A percentile compares a stretch with the other conserved stretches of the same genome.
Evolutionary conservation across 2,797 vertebrate genomes (phyloP).

Genomic region (Neopelma chrysocephalum): DNA sequence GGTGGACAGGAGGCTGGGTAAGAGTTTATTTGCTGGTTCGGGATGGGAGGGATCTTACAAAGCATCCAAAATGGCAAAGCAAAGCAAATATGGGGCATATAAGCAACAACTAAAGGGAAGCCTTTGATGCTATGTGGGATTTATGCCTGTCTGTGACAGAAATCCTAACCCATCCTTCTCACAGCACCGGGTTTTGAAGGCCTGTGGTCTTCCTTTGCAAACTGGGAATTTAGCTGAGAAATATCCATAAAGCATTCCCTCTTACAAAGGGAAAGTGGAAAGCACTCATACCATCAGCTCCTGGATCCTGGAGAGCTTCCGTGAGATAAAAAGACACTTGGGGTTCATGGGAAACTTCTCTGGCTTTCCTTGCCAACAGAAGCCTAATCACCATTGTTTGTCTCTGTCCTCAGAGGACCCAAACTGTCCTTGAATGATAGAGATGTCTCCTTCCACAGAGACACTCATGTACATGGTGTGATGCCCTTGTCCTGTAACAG

Average conservation of each 20-base stretch:
- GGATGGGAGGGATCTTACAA: not conserved
- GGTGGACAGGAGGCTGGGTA: not conserved
- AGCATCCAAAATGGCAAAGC: not conserved
- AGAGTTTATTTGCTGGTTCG: not conserved
- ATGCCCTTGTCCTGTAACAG: not conserved
- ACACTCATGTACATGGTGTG: not conserved
- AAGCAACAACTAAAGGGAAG: not conserved
- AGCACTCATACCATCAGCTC: not conserved
- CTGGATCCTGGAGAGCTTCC: not conserved
- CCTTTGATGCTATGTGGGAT: not conserved
- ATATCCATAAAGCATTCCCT: not conserved
- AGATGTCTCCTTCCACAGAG: not conserved
- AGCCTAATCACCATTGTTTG: not conserved
- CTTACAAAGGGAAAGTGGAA: not conserved
- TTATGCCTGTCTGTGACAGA: not conserved
- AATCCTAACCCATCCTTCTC: not conserved
- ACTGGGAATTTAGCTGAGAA: not conserved
- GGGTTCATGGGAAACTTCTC: not conserved
- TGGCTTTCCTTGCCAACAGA: not conserved
- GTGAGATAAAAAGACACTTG: not conserved
- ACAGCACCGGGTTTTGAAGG: not conserved
- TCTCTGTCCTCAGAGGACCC: not conserved
- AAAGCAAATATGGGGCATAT: not conserved
- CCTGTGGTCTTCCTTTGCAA: not conserved
- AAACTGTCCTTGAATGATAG: not conserved